Conservation (phyloP, 2,888 invertebrate species). For the Caenorhabditis sulstoni region DNA sequence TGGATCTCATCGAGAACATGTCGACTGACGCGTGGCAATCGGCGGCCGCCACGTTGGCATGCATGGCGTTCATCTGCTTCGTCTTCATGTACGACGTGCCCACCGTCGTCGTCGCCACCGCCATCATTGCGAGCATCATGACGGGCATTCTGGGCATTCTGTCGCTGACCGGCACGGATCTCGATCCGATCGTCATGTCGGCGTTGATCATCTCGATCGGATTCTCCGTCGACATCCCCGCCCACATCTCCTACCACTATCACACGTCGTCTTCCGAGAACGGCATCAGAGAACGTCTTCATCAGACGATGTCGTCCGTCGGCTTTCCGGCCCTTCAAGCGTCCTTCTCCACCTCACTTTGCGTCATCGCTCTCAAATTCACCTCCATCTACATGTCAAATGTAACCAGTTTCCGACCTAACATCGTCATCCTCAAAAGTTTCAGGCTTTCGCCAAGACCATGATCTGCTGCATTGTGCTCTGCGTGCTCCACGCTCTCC, state of each 20-base stretch:
- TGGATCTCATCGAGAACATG: slow-evolving; percentile 78
- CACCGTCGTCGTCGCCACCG: slow-evolving; percentile 76
- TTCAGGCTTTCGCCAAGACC: slow-evolving; percentile 74
- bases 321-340: slow-evolving; percentile 74
- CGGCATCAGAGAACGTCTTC: slow-evolving; percentile 36
- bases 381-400: slow-evolving; percentile 63
- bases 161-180: slow-evolving; percentile 74
- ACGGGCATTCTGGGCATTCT: slow-evolving; percentile 77
- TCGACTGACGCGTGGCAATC: slow-evolving; percentile 77
- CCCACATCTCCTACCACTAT: slow-evolving; percentile 78
- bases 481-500: slow-evolving; percentile 69
- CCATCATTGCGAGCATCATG: slow-evolving; percentile 51
- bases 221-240: slow-evolving; percentile 78
- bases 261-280: slow-evolving; percentile 57
- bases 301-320: slow-evolving; percentile 67
- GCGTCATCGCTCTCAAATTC: slow-evolving; percentile 59
- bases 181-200: slow-evolving; percentile 80
- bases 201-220: slow-evolving; percentile 79
- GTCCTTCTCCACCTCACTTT: slow-evolving; percentile 63
- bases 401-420: too few relatives aligned
- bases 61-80: slow-evolving; percentile 79
- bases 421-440: too few relatives aligned
- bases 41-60: slow-evolving; percentile 75
- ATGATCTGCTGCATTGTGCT: slow-evolving; percentile 72
- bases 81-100: slow-evolving; percentile 78